A percentile compares a stretch with the other conserved stretches of the same genome.
phyloP scores from a whole-genome alignment of 2,113 vertebrate genomes.

The Uria lomvia region DNA sequence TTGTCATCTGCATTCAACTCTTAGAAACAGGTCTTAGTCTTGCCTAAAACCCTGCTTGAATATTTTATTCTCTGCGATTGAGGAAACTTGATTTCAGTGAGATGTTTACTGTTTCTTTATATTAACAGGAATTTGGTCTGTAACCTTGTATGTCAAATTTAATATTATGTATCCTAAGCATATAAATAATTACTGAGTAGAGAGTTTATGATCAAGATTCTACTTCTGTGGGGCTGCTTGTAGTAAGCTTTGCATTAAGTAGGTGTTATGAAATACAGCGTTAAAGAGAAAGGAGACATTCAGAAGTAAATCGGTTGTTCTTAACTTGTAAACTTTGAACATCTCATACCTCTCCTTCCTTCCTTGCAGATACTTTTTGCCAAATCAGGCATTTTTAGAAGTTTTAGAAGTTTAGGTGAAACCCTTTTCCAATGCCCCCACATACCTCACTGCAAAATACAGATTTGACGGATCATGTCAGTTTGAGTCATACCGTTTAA shows the following conservation, averaged over 20 bases:
- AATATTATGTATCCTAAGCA: background rate
- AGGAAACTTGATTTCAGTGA: background rate
- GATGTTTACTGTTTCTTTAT: background rate
- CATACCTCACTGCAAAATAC: background rate
- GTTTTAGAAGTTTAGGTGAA: background rate
- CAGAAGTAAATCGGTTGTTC: background rate
- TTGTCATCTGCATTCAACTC: background rate
- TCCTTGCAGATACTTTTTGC: background rate
- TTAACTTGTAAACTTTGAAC: background rate
- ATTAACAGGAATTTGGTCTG: background rate
- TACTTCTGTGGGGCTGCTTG: background rate
- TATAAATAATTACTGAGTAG: background rate
- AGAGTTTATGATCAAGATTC: background rate
- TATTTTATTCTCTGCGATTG: background rate
- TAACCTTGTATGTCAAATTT: background rate
- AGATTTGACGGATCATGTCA: constrained; percentile 64
- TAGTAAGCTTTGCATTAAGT: background rate
- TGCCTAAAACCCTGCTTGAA: background rate
- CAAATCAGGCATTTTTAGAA: background rate
- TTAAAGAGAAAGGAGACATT: background rate
- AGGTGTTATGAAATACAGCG: background rate
- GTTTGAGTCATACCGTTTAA: constrained; percentile 76
- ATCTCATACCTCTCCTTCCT: background rate
- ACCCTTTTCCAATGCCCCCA: background rate
- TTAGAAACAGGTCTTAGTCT: background rate